These are phyloP conservation scores for Patagioenas fasciata DNA, from an alignment of 2,113 vertebrate species.

Conservation along the genomic window DNA sequence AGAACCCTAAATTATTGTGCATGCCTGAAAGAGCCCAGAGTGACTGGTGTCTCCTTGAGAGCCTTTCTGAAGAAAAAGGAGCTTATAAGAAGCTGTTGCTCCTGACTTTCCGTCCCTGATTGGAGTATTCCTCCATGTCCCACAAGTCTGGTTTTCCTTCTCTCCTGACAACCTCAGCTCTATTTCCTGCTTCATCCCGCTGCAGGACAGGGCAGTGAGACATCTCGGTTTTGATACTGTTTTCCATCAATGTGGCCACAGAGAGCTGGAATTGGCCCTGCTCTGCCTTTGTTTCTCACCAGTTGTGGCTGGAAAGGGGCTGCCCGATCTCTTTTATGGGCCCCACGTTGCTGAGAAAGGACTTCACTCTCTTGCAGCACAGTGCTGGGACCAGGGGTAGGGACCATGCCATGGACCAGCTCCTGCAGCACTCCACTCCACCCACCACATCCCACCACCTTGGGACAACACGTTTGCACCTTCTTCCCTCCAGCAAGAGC, in stretches of 20 bases:
- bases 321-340: neutral
- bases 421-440: neutral
- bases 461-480: accelerated
- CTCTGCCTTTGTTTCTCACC: neutral
- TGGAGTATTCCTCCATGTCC: neutral
- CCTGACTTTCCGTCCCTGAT: neutral
- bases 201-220: neutral
- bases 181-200: neutral
- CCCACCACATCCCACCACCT: neutral
- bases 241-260: neutral
- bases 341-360: accelerated
- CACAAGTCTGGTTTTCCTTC: neutral
- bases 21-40: neutral
- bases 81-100: neutral
- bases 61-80: neutral
- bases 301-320: neutral
- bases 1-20: neutral
- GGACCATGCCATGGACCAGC: accelerated
- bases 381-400: accelerated
- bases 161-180: neutral
- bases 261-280: neutral
- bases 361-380: neutral
- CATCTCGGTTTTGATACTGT: neutral
- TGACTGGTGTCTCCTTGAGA: neutral
- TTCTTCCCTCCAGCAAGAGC: neutral